Base-by-base conservation (phyloP, 2,888 invertebrate species). In the Biston stratarius region DNA sequence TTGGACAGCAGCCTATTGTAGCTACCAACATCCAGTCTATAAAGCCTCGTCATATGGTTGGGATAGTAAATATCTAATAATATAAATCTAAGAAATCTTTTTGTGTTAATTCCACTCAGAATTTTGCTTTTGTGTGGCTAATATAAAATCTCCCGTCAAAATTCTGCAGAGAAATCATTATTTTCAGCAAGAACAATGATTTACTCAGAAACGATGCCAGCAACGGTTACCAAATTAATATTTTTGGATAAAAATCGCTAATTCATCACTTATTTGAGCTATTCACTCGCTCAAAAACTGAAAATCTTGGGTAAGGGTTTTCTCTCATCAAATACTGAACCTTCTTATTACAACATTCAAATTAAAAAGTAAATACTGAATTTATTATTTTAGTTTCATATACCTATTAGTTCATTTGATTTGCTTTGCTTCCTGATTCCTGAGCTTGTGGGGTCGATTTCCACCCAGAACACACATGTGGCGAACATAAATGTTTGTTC, bases 261-360 rank as follows among this genome's bases (percentile, higher is more conserved):
- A 64, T 44, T 71, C 68, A 66, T 47, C 42, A 14, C 40, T 68
- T 57, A 61, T 47, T 24, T 44, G 59, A 6, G 51, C 12, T 45
- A 58, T 58, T 66, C 61, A 61, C 42, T 67, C 49, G 59, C 49
- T 42, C 53, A 48, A 48, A 49, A 58, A 56, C 57, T 58, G 61
- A 67, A 52, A 44, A 44, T 57, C 40, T 59, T 40, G 24, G 6
- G 44, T 45, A 59, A 60, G 49, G 45, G 48, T 52, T 58, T 70
- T 68, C 52, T 55, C 70, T 70, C 69, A 71, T 64, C 68, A 66
- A 67, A 69, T 60, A 69, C 62, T 64, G 57, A 62, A 72, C 69
- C 52, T 69, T 59, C 40, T 70, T 57, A 57, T 44, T 69, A 53
- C 69, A 75, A 79, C 74, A 76, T 70, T 71, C 60, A 60, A 71